Evolutionary conservation across 2,888 invertebrate species (phyloP), one percentile per base, ranked within the genome.

Genomic region (Clivina fossor): DNA sequence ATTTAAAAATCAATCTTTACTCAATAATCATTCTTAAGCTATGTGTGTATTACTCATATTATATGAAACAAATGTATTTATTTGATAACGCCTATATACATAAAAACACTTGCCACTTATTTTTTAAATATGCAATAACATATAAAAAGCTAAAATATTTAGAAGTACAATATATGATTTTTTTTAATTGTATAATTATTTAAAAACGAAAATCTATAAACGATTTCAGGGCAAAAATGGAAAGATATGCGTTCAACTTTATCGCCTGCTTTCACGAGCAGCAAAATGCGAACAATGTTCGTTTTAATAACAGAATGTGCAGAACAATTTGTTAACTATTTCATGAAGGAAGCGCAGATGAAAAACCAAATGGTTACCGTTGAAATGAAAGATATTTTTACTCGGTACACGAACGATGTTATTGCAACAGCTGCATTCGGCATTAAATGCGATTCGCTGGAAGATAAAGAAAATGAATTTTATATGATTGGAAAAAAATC

Each of bases 391-490:
- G 78, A 80, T 44, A 53, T 76, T 1, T 75, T 77, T 47, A 76
- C 77, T 1, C 74, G 80, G 2, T 82, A 78, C 61, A 76, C 80
- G 0, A 82, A 76, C 62, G 83, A 83, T 64, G 80, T 81, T 20
- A 82, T 83, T 16, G 81, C 81, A 0, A 78, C 78, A 0, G 72
- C 77, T 2, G 80, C 78, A 0, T 82, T 82, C 59, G 83, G 82
- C 0, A 70, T 81, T 1, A 69, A 75, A 56, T 75, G 80, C 1
- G 76, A 83, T 65, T 82, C 83, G 0, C 56, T 81, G 24, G 71
- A 72, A 38, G 72, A 82, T 15, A 82, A 83, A 57, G 74, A 80
- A 38, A 83, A 83, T 58, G 74, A 80, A 37, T 82, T 83, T 65
- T 81, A 75, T 60, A 18, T 57, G 3, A 66, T 67, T 59, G 76